A percentile compares a stretch with the other conserved stretches of the same genome.
phyloP scores from a whole-genome alignment of 1,140 invertebrate genomes.

The Nasonia giraulti region DNA sequence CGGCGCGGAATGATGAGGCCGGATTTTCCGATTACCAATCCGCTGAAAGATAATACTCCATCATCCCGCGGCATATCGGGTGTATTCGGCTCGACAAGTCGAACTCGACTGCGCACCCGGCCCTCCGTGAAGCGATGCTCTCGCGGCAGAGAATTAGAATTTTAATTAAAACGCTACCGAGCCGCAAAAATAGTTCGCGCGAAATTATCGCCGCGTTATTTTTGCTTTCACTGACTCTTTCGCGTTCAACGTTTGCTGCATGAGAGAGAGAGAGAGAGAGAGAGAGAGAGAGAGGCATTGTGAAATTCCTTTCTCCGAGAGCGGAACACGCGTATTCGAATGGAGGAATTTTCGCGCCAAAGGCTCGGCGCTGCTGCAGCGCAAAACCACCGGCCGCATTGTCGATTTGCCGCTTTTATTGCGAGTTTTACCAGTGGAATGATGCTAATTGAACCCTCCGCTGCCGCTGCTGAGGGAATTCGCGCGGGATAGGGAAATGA shows the following conservation, averaged over 20 bases:
- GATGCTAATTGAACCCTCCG: conserved; percentile 57
- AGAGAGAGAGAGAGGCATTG: conserved; percentile 17
- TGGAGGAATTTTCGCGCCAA: conserved; percentile 48
- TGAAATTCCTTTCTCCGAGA: conserved; percentile 34
- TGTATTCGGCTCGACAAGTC: neutral
- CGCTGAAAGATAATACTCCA: neutral
- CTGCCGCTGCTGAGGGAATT: conserved; percentile 12
- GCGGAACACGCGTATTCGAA: conserved; percentile 50
- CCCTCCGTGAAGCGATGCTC: conserved; percentile 14
- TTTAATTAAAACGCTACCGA: conserved; percentile 44
- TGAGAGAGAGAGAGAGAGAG: no score
- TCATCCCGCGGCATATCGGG: neutral
- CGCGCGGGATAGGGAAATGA: conserved; percentile 13
- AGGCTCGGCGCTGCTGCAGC: conserved; percentile 16
- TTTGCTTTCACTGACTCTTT: conserved; percentile 8
- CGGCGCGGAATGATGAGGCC: neutral
- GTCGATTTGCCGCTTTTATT: conserved; percentile 58
- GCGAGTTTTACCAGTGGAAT: conserved; percentile 55
- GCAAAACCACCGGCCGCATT: conserved; percentile 53
- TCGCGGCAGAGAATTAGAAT: conserved; percentile 23
- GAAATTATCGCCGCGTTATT: conserved; percentile 28
- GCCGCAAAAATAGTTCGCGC: conserved; percentile 37
- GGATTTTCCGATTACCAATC: conserved; percentile 1
- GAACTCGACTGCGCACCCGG: neutral
- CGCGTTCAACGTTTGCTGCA: conserved; percentile 2